Conservation (phyloP, 2,797 vertebrate genomes). For the Balearica regulorum region DNA sequence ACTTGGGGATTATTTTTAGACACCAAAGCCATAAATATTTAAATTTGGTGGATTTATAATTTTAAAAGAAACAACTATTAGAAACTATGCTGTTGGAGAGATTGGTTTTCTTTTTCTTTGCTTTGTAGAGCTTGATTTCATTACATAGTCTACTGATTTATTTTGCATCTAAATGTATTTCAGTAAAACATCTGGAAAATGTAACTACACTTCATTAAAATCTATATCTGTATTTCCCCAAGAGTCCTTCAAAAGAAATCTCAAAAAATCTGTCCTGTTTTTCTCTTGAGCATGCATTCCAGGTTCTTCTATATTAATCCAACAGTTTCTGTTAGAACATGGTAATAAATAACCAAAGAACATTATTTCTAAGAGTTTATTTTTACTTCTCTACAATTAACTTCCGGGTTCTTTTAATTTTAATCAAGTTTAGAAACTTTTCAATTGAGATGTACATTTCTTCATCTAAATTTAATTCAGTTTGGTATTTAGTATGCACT, state of each 20-base stretch:
- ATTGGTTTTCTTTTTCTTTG: background rate
- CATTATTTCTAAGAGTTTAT: background rate
- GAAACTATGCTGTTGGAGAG: background rate
- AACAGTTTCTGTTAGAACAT: background rate
- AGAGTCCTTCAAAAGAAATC: background rate
- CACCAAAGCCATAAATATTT: background rate
- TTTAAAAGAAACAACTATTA: background rate
- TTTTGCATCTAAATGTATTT: constrained; percentile 15
- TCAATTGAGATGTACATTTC: background rate
- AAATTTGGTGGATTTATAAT: background rate
- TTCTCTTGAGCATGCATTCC: background rate
- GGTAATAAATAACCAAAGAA: background rate
- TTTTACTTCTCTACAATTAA: background rate
- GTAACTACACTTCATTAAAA: background rate
- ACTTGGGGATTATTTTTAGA: background rate
- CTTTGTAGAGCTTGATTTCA: background rate
- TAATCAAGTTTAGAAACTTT: background rate
- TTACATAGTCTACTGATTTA: background rate
- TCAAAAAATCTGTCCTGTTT: background rate
- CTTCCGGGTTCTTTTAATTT: background rate
- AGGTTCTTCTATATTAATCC: background rate
- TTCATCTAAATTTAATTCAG: background rate
- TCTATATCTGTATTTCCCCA: background rate
- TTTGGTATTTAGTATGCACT: background rate
- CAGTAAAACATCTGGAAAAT: background rate